Conservation (phyloP, 1,140 invertebrate species). For the Mamestra configurata region DNA sequence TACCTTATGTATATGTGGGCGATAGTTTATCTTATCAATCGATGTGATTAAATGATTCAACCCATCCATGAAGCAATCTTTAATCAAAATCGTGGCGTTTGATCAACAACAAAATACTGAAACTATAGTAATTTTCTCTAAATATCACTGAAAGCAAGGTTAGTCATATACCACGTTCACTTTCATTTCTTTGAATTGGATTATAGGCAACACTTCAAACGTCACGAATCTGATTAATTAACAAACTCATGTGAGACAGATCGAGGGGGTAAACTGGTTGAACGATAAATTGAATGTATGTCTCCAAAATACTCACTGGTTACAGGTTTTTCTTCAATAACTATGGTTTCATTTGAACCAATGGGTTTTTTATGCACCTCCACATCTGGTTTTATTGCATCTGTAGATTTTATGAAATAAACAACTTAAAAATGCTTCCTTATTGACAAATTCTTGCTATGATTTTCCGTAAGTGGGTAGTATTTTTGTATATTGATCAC, state of each 20-base stretch:
- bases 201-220: conserved; percentile 57
- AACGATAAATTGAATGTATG: conserved; percentile 63
- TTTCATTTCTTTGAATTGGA: conserved; percentile 50
- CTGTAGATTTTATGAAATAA: conserved; percentile 84
- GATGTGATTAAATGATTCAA: conserved; percentile 60
- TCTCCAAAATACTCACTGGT: conserved; percentile 82
- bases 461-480: conserved; percentile 10
- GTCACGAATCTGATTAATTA: conserved; percentile 67
- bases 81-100: conserved; percentile 59
- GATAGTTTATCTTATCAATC: conserved; percentile 63
- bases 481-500: conserved; percentile 35
- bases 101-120: conserved; percentile 20
- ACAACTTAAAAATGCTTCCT: conserved; percentile 67
- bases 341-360: conserved; percentile 77
- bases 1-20: conserved; percentile 64
- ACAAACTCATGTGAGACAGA: conserved; percentile 54
- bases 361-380: conserved; percentile 79
- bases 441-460: conserved; percentile 50
- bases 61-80: conserved; percentile 60
- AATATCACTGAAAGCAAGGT: conserved; percentile 40
- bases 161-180: conserved; percentile 59
- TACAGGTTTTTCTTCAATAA: conserved; percentile 79
- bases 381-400: conserved; percentile 81
- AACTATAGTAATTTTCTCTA: conserved; percentile 9
- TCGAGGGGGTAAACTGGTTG: conserved; percentile 55